These are phyloP conservation scores for Dasypus novemcinctus DNA, from an alignment of 2,113 vertebrate genomes.

Conservation along the genomic window DNA sequence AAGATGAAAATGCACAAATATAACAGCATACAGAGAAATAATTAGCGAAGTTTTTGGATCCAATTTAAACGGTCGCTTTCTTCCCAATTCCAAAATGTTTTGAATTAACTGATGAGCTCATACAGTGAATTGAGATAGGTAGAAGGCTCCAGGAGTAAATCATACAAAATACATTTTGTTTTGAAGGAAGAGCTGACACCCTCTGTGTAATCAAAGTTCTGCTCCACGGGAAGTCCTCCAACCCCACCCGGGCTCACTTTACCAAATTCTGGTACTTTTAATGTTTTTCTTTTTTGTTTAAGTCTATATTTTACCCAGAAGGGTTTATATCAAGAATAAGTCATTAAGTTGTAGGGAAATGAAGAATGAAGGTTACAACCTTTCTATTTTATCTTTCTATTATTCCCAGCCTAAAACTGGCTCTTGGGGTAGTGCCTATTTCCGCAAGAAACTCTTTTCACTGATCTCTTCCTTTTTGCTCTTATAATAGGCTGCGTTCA, in stretches of 20 bases:
- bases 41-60: neutral
- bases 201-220: slow-evolving; percentile 58
- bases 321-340: slow-evolving; percentile 78
- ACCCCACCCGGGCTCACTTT: neutral
- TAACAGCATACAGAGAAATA: slow-evolving; percentile 23
- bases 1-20: slow-evolving; percentile 27
- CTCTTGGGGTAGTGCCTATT: slow-evolving; percentile 75
- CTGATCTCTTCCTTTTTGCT: slow-evolving; percentile 73
- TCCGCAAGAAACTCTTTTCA: slow-evolving; percentile 72
- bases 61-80: slow-evolving; percentile 1
- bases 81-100: slow-evolving; percentile 56
- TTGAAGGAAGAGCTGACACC: slow-evolving; percentile 36
- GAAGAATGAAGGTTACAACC: slow-evolving; percentile 74
- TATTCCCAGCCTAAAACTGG: slow-evolving; percentile 73
- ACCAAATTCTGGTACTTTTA: slow-evolving; percentile 36
- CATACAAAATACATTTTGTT: slow-evolving; percentile 65
- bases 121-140: neutral
- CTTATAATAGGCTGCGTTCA: slow-evolving; percentile 72
- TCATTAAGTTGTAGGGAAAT: slow-evolving; percentile 69
- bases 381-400: slow-evolving; percentile 77
- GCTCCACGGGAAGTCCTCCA: neutral
- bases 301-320: slow-evolving; percentile 71
- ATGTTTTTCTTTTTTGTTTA: slow-evolving; percentile 66
- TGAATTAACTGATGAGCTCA: slow-evolving; percentile 56
- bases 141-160: slow-evolving; percentile 52